A percentile compares a stretch with the other conserved stretches of the same genome.
Conservation (phyloP, 2,888 invertebrate genomes). For the Deroplatys truncata region DNA sequence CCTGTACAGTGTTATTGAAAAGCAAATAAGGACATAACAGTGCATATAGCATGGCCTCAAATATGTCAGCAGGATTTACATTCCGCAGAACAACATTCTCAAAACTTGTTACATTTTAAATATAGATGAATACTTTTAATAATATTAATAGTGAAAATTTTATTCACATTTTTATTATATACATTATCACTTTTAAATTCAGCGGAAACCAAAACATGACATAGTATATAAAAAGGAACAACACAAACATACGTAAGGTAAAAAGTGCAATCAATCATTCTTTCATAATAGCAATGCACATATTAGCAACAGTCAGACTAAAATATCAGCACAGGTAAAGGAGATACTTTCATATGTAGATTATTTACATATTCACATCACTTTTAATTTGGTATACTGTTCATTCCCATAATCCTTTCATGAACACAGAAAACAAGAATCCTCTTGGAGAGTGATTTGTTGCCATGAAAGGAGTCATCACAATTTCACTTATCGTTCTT, state of each 20-base stretch:
- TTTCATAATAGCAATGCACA: constrained; percentile 3
- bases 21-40: too few relatives aligned
- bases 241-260: constrained; percentile 7
- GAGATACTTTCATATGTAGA: neutral
- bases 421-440: neutral
- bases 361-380: constrained; percentile 16
- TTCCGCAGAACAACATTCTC: too few relatives aligned
- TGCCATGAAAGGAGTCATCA: neutral
- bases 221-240: neutral
- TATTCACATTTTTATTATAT: constrained; percentile 21
- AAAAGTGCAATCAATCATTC: constrained; percentile 8
- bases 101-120: neutral
- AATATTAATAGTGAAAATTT: constrained; percentile 21
- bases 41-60: too few relatives aligned
- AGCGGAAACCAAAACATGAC: constrained; percentile 5
- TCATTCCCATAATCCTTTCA: neutral
- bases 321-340: neutral
- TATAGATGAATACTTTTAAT: neutral
- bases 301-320: constrained; percentile 11
- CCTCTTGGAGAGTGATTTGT: neutral
- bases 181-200: constrained; percentile 16
- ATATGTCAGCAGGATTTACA: too few relatives aligned
- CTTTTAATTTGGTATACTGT: neutral
- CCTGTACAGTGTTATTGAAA: too few relatives aligned
- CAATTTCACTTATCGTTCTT: constrained; percentile 72